Evolutionary conservation across 2,797 vertebrate species (phyloP), one percentile per base, ranked within the genome.

Genomic region (Okamejei kenojei): DNA sequence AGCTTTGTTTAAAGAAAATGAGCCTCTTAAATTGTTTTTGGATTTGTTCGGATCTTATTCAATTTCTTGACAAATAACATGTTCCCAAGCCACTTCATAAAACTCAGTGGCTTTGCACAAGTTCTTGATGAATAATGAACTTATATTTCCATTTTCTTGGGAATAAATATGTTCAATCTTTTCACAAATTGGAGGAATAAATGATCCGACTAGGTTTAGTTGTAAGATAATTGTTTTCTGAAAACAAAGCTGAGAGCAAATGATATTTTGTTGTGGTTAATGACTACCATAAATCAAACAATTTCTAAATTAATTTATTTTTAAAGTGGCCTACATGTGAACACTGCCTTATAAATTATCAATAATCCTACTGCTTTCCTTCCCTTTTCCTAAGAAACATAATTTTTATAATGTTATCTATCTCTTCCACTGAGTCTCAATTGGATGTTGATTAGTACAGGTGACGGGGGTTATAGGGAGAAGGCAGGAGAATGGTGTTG

Each of bases 281-380:
- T 88, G 61, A 88, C 61, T 7, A 26, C 61, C 63, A 65, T 65
- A 19, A 65, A 88, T 65, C 84, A 88, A 65, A 63, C 29, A 65
- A 88, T 88, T 88, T 63, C 63, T 88, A 65, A 65, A 88, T 88
- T 13, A 88, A 88, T 88, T 88, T 88, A 65, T 88, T 63, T 88
- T 84, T 88, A 6, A 88, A 65, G 29, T 65, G 29, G 61, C 61
- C 84, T 35, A 13, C 0, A 61, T 9, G 15, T 65, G n/a, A 32
- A 6, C 61, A 32, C 9, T 88, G n/a, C 15, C 29, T 65, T 88
- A 84, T 58, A 61, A 84, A 81, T 26, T 2, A 21, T 7, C 38
- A 81, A 29, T 29, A 84, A 84, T 29, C 10, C 10, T 61, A 23
- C 26, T 26, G 26, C 15, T 58, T 65, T 82, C 21, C 23, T 82